Base-by-base conservation (phyloP, 1,140 invertebrate genomes). In the Pinna nobilis region DNA sequence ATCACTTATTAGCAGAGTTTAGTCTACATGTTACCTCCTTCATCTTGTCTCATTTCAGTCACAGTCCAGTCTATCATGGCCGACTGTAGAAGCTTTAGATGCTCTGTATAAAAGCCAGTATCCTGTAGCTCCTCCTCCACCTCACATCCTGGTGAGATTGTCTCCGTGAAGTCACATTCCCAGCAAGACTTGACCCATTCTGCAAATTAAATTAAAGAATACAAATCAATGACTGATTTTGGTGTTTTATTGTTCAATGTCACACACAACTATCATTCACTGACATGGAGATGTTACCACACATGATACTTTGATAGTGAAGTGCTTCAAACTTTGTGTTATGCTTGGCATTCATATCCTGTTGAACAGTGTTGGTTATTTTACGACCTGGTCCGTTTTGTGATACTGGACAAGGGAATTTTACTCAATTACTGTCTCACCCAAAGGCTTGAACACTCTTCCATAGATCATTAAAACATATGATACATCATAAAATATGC, bases 141-240 rank as follows among this genome's bases (percentile, higher is more conserved):
- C 9, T 88, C 80, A 9, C 89, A 75, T 68, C 91, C 89, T 35
- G 90, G 77, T 47, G 90, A 87, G 9, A 88, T 82, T 23, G 88
- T 84, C 7, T 86, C 86, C 28, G 90, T 75, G 71, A 92, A 92
- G 55, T 91, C 89, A 53, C 79, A 78, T 15, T 91, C 85, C 88
- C 90, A 91, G 0, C 91, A 72, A 32, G 82, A 82, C 65, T 89
- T 83, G 30, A 91, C 87, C 92, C 92, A 92, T 4, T 86, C 82
- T 76, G 57, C n/a, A n/a, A n/a, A n/a, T n/a, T n/a, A n/a, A 47
- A 80, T 77, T 44, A 30, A 61, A 66, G 60, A 53, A 23, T 23
- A 1, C 35, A 63, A 23, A 41, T 41, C 18, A n/a, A 18, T 18
- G 37, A 35, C 20, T 37, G 28, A 20, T 53, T 13, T 13, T 53